Conservation (phyloP, 2,113 vertebrate genomes). For the Pseudorhombus dupliciocellatus region DNA sequence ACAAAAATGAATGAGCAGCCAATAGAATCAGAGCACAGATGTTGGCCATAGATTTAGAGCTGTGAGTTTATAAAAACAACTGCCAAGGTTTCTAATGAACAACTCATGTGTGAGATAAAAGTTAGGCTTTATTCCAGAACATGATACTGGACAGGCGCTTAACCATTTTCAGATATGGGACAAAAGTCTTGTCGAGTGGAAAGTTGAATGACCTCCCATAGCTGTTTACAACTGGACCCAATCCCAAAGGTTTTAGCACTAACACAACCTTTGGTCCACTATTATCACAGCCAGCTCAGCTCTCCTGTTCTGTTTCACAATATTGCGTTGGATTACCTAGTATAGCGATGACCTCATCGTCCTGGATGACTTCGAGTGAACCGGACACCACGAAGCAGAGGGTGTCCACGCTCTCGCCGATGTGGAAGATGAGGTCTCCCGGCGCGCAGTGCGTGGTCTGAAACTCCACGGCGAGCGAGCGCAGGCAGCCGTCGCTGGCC, state of each 20-base stretch:
- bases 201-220: background rate
- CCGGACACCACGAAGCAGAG: conserved; percentile 98
- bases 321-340: conserved; percentile 83
- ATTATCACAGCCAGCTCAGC: background rate
- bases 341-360: conserved; percentile 98
- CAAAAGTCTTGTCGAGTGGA: background rate
- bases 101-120: background rate
- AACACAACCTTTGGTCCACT: background rate
- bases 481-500: conserved; percentile 95
- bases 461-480: conserved; percentile 96
- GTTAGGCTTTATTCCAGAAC: background rate
- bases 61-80: too few species aligned
- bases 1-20: too few species aligned
- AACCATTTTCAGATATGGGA: background rate
- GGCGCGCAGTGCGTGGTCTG: conserved; percentile 98
- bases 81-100: background rate
- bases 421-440: conserved; percentile 97
- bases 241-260: background rate
- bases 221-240: background rate
- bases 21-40: too few species aligned
- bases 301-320: background rate
- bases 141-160: background rate
- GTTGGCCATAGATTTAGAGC: too few species aligned
- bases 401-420: conserved; percentile 96
- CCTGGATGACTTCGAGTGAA: conserved; percentile 98